Percentiles rank a stretch among this genome's conserved stretches.
These are phyloP conservation scores for Ligdia adustata DNA, from an alignment of 2,888 invertebrate species.

Conservation along the genomic window DNA sequence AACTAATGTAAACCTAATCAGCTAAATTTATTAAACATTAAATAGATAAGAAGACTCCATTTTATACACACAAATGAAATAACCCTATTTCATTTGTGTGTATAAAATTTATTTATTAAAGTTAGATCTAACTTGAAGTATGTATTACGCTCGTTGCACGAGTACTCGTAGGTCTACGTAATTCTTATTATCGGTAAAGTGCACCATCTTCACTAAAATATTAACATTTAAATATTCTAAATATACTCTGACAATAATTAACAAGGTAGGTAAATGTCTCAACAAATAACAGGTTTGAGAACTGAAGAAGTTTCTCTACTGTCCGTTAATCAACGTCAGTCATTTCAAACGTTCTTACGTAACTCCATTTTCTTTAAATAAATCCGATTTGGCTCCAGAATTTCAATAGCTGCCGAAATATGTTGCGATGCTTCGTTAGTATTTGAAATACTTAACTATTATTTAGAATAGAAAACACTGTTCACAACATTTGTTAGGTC, in stretches of 20 bases:
- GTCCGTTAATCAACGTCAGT: slow-evolving; percentile 35
- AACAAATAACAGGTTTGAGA: slow-evolving; percentile 18
- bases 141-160: no score
- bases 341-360: slow-evolving; percentile 28
- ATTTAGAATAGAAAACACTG: not conserved
- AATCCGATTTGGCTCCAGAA: slow-evolving; percentile 25
- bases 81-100: no score
- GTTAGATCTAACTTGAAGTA: no score
- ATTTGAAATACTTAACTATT: slow-evolving; percentile 7
- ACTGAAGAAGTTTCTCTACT: slow-evolving; percentile 20
- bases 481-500: not conserved
- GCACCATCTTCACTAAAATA: no score
- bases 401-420: slow-evolving; percentile 10
- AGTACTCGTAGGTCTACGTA: no score
- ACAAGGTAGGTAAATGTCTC: slow-evolving; percentile 21
- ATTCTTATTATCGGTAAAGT: no score
- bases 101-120: no score
- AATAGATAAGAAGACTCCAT: no score
- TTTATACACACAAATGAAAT: no score
- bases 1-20: no score
- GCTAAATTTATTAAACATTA: no score
- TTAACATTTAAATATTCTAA: no score
- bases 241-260: slow-evolving; percentile 23
- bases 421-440: slow-evolving; percentile 8
- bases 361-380: slow-evolving; percentile 31